Conservation (phyloP, 2,797 vertebrate genomes). For the Acanthornis magna region DNA sequence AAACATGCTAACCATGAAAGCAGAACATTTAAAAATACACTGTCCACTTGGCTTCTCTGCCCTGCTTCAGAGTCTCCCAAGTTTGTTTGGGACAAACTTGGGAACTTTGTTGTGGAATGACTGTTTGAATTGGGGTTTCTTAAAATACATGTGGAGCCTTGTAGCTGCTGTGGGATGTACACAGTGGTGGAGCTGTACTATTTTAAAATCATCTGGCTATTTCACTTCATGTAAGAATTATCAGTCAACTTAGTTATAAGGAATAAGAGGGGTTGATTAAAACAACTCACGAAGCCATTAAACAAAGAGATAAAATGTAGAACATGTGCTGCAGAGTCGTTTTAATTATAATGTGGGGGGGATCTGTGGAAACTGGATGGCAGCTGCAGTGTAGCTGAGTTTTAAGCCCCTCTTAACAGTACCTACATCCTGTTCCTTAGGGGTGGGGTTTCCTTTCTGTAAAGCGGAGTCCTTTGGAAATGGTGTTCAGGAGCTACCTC, state of each 20-base stretch:
- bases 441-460: background rate
- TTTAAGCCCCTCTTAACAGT: slow-evolving; percentile 7
- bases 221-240: slow-evolving; percentile 47
- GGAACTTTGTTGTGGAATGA: slow-evolving; percentile 62
- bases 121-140: slow-evolving; percentile 61
- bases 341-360: slow-evolving; percentile 5
- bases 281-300: slow-evolving; percentile 24
- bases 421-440: background rate
- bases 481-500: slow-evolving; percentile 27
- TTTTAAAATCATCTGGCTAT: slow-evolving; percentile 59
- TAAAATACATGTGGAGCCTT: slow-evolving; percentile 60
- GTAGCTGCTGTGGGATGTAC: slow-evolving; percentile 42
- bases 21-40: slow-evolving; percentile 64
- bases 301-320: slow-evolving; percentile 58
- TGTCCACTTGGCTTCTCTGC: slow-evolving; percentile 52
- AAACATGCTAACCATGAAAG: slow-evolving; percentile 73
- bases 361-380: background rate
- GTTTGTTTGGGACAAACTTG: slow-evolving; percentile 33
- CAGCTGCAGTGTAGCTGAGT: slow-evolving; percentile 4
- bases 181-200: slow-evolving; percentile 33
- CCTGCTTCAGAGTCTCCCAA: slow-evolving; percentile 26
- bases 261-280: slow-evolving; percentile 49
- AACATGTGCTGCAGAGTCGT: slow-evolving; percentile 30
- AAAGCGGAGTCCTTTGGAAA: slow-evolving; percentile 31
- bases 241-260: slow-evolving; percentile 43